Evolutionary conservation across 2,888 invertebrate species (phyloP).

Genomic region (Argyra leucocephala): DNA sequence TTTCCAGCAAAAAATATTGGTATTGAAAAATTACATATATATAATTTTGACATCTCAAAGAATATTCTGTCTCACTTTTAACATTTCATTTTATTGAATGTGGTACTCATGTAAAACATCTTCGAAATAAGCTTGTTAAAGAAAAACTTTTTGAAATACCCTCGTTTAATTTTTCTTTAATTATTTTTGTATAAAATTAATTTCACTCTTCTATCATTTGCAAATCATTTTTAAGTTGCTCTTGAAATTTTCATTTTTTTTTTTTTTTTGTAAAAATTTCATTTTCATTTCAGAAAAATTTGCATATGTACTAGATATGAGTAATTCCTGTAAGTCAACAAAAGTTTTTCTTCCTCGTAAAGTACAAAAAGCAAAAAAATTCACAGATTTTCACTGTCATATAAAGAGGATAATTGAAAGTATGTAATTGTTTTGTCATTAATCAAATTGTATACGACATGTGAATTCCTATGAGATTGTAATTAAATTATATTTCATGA

Average conservation of each 20-base stretch:
- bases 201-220: not conserved
- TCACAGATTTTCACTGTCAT: not conserved
- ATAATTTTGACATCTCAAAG: no score
- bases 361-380: no score
- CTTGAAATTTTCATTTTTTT: not conserved
- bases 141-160: not conserved
- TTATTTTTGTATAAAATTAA: no score
- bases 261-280: not conserved
- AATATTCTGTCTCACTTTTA: no score
- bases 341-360: not conserved
- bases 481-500: no score
- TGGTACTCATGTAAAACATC: no score
- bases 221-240: not conserved
- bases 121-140: no score
- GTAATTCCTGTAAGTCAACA: not conserved
- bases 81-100: no score
- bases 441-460: not conserved
- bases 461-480: not conserved
- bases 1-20: no score
- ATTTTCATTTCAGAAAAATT: not conserved
- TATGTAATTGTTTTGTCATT: not conserved
- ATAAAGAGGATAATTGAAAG: not conserved
- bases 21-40: no score
- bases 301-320: not conserved
- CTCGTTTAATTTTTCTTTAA: not conserved